Evolutionary conservation across 2,797 vertebrate genomes (phyloP), one percentile per base, ranked within the genome.

Genomic region (Tolypeutes matacus): DNA sequence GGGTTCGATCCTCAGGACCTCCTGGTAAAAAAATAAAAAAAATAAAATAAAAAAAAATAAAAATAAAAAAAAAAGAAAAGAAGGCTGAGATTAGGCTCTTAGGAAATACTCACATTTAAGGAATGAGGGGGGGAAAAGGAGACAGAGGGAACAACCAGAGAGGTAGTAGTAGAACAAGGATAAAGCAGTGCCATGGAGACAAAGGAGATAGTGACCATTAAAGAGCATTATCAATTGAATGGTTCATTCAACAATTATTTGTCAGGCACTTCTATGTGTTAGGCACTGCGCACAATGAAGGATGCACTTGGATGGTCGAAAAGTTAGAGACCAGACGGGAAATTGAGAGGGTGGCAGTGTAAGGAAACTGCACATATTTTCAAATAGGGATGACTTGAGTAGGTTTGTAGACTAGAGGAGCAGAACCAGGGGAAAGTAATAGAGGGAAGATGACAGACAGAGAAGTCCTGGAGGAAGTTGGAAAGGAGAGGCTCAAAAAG

Each of bases 401-500:
- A 80, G 83, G 34, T 89, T 78, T 94, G 34, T 72, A 46, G 42
- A 49, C 29, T 65, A 56, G 31, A 12, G 4, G n/a, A 78, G 49
- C 70, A 39, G 18, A 95, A 20, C 49, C 23, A 75, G 51, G 70
- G 46, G 13, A 70, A 82, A 93, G 36, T 36, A 17, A 53, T 67
- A 51, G 46, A 87, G 39, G 49, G 18, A 76, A 86, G 4, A 39
- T 34, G 39, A 62, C 36, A 46, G 13, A 82, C 62, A 86, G 31
- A 80, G 64, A 87, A 65, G 25, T 86, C 64, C 58, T 75, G 51
- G 49, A 95, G 27, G 53, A 80, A 86, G 60, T 9, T 42, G 67
- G 49, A 90, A 87, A 94, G 15, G 31, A 82, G 73, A 93, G 34
- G 25, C 62, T 76, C 46, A 89, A 81, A 36, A 89, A 90, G 51